Base-by-base conservation (phyloP, 2,888 invertebrate species). In the Tenodera sinensis region DNA sequence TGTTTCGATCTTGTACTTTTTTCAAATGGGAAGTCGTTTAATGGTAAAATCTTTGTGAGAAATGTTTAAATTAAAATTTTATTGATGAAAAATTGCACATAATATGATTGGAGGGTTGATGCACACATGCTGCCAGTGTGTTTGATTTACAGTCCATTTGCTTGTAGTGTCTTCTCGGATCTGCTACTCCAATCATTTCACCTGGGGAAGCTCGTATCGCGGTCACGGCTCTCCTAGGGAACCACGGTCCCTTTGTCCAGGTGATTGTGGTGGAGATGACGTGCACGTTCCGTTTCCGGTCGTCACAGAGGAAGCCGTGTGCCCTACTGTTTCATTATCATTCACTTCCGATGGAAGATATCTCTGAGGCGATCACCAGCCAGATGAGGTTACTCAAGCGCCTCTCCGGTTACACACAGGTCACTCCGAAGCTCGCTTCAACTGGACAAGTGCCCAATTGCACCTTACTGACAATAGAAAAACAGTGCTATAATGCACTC, bases 381-480 rank as follows among this genome's bases (percentile, higher is more conserved):
- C 54, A 86, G 86, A 86, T 86, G 86, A 86, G 81, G 30, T 86
- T 86, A 86, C 86, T 86, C 28, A 47, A 28, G 81, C 28, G 71
- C 20, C 86, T 86, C 86, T 86, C 86, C 81, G 86, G 30, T 86
- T 86, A 86, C 86, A 71, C 54, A 20, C 20, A 71, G 54, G 54
- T 71, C 54, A 54, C 3, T 47, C 47, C 1, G 47, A 3, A 47
- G 14, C 47, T 54, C 54, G 54, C 25, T 20, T 7, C 20, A 20
- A 2, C 54, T 71, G 54, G 15, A 20, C 54, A 71, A 54, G 54
- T 15, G 8, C 34, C 34, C 7, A 8, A 6, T 42, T 42, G 12
- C 42, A 42, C 25, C 25, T 71, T 71, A 4, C 15, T 71, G 15
- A 20, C 6, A 15, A 30, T n/a, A 30, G 30, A 30, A 30, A 30